Base-by-base conservation (phyloP, 2,113 vertebrate species). In the Trematocara variabile region DNA sequence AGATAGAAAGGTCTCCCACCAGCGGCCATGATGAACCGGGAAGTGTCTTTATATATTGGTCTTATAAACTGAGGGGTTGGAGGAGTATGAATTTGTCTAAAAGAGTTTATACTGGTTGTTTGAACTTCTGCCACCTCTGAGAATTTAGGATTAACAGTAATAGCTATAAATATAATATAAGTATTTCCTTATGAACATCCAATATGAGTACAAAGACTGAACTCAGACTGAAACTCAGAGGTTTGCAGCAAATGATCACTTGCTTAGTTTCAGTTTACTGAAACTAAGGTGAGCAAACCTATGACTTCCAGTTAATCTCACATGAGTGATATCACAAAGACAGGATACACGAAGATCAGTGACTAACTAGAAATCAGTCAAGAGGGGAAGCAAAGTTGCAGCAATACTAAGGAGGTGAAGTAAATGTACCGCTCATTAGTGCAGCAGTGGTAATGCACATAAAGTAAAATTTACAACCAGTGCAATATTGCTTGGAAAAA, bases 1-100 rank as follows among this genome's bases (percentile, higher is more conserved):
- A 86, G 93, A 94, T 93, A 90, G 20, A 63, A 87, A 60, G 86
- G 87, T 92, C 88, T 84, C 48, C 65, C 55, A 52, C 56, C 55
- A 48, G 3, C 5, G 80, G 50, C 52, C 9, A 33, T 25, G 3
- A 30, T 7, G 28, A 55, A 60, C 11, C 3, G 18, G 37, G 60
- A 53, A 16, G 8, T 55, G 7, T 77, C 46, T 53, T 63, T n/a
- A 22, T 10, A 53, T 82, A 30, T 30, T 16, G 18, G 81, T 13
- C 9, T 46, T 81, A 7, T 48, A 20, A 48, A 63, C 75, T 2
- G 30, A 60, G 33, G 56, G 54, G 20, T 41, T 6, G 12, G 3
- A 20, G 44, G 68, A 28, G n/a, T 54, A 25, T 28, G 4, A 34
- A 53, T 37, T 75, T 56, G 13, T 56, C 12, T 41, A 5, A 46